These are phyloP conservation scores for Plecotus auritus DNA, from an alignment of 2,113 vertebrate genomes.

Conservation along the genomic window DNA sequence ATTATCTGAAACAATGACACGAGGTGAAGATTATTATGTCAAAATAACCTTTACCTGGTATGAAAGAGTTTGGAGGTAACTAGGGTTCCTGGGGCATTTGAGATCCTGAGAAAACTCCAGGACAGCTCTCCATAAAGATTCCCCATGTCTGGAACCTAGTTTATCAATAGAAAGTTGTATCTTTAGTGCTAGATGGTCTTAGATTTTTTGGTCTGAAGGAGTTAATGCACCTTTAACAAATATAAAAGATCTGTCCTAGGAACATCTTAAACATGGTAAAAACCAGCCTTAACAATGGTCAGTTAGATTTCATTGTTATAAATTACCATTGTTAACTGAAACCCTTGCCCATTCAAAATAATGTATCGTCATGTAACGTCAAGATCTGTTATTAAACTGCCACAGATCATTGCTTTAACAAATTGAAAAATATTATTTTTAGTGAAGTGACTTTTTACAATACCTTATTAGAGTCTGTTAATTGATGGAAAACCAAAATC, in stretches of 20 bases:
- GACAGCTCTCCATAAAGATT: not conserved
- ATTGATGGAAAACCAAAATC: not conserved
- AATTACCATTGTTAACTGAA: not conserved
- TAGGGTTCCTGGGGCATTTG: not conserved
- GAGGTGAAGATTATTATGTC: not conserved
- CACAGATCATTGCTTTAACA: not conserved
- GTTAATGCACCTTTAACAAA: conserved; percentile 6
- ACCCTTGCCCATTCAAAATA: not conserved
- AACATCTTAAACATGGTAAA: not conserved
- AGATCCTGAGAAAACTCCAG: not conserved
- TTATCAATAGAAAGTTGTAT: not conserved
- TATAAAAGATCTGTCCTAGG: not conserved
- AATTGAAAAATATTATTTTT: conserved; percentile 28
- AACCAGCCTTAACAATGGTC: not conserved
- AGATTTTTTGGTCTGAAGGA: not conserved
- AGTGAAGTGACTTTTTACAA: not conserved
- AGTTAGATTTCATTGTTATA: not conserved
- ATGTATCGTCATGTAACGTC: not conserved
- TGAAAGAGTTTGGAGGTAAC: not conserved
- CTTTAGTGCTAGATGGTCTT: not conserved
- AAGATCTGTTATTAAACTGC: not conserved
- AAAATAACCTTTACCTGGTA: not conserved
- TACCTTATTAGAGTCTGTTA: not conserved
- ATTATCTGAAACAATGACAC: not conserved
- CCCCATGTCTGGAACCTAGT: not conserved